Evolutionary conservation across 2,888 invertebrate genomes (phyloP).

Genomic region (Trilocha varians): DNA sequence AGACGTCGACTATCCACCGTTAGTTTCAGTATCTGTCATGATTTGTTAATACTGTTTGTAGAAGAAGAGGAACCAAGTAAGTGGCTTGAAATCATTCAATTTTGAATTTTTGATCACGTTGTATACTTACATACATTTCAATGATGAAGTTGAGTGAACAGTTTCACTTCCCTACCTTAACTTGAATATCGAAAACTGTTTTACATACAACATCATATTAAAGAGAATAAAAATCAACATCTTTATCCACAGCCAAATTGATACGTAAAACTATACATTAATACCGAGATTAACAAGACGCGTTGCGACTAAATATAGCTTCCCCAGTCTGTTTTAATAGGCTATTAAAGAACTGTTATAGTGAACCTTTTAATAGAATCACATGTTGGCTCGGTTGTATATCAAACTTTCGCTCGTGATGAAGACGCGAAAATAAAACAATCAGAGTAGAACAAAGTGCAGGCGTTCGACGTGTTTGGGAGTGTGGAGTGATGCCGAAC

Average conservation of each 20-base stretch:
- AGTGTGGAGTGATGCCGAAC: slow-evolving; percentile 32
- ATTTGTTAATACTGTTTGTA: no score
- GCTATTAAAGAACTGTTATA: slow-evolving; percentile 11
- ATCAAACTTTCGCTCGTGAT: slow-evolving; percentile 21
- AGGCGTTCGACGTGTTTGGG: slow-evolving; percentile 24
- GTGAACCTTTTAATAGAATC: slow-evolving; percentile 15
- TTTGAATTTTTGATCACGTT: no score
- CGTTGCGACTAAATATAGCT: neutral
- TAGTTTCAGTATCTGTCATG: no score
- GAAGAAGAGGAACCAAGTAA: no score
- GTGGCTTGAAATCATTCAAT: no score
- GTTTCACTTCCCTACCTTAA: no score
- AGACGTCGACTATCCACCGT: neutral
- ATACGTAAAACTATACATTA: neutral
- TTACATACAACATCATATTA: neutral
- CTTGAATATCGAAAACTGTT: no score
- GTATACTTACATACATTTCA: no score
- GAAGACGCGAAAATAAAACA: slow-evolving; percentile 25
- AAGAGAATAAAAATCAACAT: neutral
- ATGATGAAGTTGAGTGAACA: no score
- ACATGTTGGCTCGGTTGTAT: slow-evolving; percentile 12
- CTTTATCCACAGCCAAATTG: neutral
- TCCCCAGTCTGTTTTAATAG: slow-evolving; percentile 4
- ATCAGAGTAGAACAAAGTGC: slow-evolving; percentile 19
- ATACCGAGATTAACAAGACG: neutral